Evolutionary conservation across 1,140 invertebrate species (phyloP).

Genomic region (Zaprionus nigranus): DNA sequence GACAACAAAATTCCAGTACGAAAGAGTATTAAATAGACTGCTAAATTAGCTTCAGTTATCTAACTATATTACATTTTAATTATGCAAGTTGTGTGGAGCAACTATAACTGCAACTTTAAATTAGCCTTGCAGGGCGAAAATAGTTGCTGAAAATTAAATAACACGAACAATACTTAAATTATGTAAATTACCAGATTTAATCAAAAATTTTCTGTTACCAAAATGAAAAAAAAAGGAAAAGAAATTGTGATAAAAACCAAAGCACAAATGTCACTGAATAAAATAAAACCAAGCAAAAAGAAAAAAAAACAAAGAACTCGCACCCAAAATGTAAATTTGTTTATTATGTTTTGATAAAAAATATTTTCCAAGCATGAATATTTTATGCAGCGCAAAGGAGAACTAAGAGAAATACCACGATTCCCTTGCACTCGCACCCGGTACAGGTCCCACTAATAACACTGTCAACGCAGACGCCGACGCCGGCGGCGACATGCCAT

Average conservation of each 20-base stretch:
- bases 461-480: conserved; percentile 51
- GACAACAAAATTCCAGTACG: neutral
- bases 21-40: neutral
- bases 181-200: conserved; percentile 53
- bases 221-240: conserved; percentile 1
- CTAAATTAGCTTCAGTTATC: neutral
- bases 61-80: conserved; percentile 21
- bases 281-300: conserved; percentile 8
- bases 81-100: neutral
- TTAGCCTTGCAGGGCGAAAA: conserved; percentile 40
- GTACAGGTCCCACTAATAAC: conserved; percentile 64
- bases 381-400: conserved; percentile 62
- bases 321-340: conserved; percentile 69
- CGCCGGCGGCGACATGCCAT: conserved; percentile 40
- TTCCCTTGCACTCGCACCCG: conserved; percentile 38
- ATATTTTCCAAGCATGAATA: conserved; percentile 70
- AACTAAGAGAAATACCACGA: conserved; percentile 31
- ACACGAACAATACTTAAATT: conserved; percentile 6
- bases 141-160: conserved; percentile 18
- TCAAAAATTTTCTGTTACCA: conserved; percentile 54
- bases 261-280: conserved; percentile 20
- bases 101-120: conserved; percentile 47
- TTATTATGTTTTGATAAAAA: conserved; percentile 79
- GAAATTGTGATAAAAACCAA: neutral
- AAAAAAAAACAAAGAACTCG: conserved; percentile 15